Base-by-base conservation (phyloP, 2,113 vertebrate species). In the Notechis scutatus region DNA sequence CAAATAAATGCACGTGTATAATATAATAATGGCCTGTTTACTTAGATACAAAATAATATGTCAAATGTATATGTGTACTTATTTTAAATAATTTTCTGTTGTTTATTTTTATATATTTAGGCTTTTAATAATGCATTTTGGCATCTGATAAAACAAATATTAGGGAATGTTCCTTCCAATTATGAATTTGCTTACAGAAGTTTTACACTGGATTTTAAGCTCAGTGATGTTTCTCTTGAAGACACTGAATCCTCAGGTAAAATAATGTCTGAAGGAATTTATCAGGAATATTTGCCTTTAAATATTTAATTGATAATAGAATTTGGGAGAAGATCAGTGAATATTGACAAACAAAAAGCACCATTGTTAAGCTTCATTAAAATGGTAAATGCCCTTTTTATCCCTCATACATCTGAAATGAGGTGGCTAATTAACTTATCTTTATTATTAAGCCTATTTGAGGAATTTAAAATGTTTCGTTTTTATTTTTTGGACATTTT, bases 81-180 rank as follows among this genome's bases (percentile, higher is more conserved):
- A 90, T 93, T 90, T 64, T 54, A 95, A 7, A 50, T 61, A 88
- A 6, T 92, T 93, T 93, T 12, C 89, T 93, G 69, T 96, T 90
- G 95, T 96, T 93, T 52, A 3, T 96, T 4, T 94, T 93, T 92
- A 92, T 93, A 0, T 47, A 96, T 97, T 59, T 94, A 99, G 99
- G 95, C 97, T 92, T 99, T 99, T 95, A 97, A 97, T 94, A 91
- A 95, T 91, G 98, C 98, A 15, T 96, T 99, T 95, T 98, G 98
- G 97, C 95, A 94, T 95, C 97, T 99, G 97, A 96, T 99, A 34
- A 96, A 96, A 94, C 94, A 97, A 92, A 92, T 95, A 57, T 91
- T 98, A 93, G 92, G 94, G 52, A 95, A 97, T 92, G 93, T 97
- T 92, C 95, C 96, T 90, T 52, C 87, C 54, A 96, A 97, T 47